Evolutionary conservation across 2,888 invertebrate genomes (phyloP), one percentile per base, ranked within the genome.

Genomic region (Clunio marinus): DNA sequence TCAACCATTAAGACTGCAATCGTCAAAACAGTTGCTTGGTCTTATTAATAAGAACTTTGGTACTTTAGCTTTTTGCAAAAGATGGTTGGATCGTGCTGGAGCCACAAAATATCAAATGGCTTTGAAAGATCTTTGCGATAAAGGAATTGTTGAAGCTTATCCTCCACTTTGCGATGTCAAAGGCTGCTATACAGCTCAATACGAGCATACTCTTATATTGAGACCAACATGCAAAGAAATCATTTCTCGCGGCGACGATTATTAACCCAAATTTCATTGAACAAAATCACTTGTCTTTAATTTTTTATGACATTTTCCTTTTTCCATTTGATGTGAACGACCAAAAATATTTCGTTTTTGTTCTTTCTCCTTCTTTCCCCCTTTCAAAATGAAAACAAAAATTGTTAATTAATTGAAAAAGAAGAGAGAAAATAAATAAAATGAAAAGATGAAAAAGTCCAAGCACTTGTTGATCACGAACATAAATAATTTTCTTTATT

Each of bases 191-290:
- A 99, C 99, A 0, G 99, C 99, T 55, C 99, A 99, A 81, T 99
- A 93, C 77, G 99, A 99, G 77, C 99, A 99, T 80, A 99, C 99
- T 2, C 90, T 99, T 74, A 87, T 99, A 73, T 83, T 99, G 71
- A 84, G 98, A 74, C 99, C 99, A 46, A 97, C 96, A 0, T 98
- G 97, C 82, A 99, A 99, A 80, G 99, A 99, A 80, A 88, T 99
- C 24, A 89, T 99, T 59, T 96, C 96, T 25, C 88, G 98, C 70
- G 99, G 99, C 28, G 90, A 92, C 71, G 99, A 98, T 79, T 99
- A 96, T 79, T 96, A 84, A 83, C 20, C 22, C 2, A n/a, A n/a
- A n/a, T n/a, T n/a, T n/a, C n/a, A n/a, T n/a, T n/a, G n/a, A n/a
- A n/a, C n/a, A n/a, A n/a, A n/a, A n/a, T n/a, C n/a, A n/a, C n/a